Conservation (phyloP, 1,140 invertebrate genomes). For the Drosophila repleta region DNA sequence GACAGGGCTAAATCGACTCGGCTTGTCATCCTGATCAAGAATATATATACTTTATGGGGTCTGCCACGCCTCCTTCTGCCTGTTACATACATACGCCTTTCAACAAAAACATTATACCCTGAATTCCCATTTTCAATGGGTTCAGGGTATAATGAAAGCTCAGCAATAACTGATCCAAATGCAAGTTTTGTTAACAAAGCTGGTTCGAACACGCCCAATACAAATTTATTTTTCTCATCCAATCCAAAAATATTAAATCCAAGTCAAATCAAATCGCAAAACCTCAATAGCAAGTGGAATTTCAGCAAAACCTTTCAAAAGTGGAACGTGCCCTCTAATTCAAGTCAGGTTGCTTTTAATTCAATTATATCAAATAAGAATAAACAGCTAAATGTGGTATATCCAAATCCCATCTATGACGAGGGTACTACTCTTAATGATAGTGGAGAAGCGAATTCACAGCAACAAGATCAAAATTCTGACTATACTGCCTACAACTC, state of each 20-base stretch:
- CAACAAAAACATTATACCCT: too few relatives aligned
- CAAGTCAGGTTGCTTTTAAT: background rate
- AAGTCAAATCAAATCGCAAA: background rate
- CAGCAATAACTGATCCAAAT: background rate
- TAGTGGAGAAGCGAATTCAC: background rate
- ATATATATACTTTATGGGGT: too few relatives aligned
- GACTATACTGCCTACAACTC: conserved; percentile 35
- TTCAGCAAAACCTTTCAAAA: background rate
- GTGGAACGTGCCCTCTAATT: background rate
- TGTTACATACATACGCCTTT: too few relatives aligned
- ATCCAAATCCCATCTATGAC: background rate
- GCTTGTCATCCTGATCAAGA: too few relatives aligned
- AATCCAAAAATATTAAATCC: background rate
- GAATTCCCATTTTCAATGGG: too few relatives aligned
- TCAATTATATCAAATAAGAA: background rate
- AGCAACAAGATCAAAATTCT: conserved; percentile 29
- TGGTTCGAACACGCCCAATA: background rate
- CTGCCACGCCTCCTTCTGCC: too few relatives aligned
- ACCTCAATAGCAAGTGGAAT: background rate
- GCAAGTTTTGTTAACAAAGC: background rate
- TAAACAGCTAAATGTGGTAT: background rate
- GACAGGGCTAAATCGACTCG: too few relatives aligned
- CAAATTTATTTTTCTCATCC: background rate
- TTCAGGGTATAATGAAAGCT: background rate
- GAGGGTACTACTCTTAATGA: background rate